These are phyloP conservation scores for Laothoe populi DNA, from an alignment of 2,888 invertebrate species.

Conservation along the genomic window DNA sequence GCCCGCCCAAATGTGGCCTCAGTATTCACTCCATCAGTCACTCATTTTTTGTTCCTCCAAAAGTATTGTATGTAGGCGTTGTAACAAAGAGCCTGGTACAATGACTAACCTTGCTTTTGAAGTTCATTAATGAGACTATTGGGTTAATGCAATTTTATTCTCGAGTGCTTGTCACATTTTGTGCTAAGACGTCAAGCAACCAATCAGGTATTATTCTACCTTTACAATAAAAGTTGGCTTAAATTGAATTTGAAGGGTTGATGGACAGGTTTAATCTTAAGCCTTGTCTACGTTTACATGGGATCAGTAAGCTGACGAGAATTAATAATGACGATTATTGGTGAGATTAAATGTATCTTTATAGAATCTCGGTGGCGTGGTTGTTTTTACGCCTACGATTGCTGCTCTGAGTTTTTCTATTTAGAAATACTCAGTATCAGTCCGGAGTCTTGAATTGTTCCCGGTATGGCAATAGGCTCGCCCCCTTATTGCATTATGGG, in stretches of 20 bases:
- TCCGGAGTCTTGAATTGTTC: too few species aligned
- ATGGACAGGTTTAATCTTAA: background rate
- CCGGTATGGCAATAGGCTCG: too few species aligned
- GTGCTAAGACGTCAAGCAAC: background rate
- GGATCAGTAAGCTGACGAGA: constrained; percentile 1
- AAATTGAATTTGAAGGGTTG: background rate
- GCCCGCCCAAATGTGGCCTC: constrained; percentile 5
- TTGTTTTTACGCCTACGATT: too few species aligned
- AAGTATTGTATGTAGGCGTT: constrained; percentile 50
- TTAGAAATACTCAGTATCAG: too few species aligned
- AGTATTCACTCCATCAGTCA: constrained; percentile 45
- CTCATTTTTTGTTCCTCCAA: constrained; percentile 51
- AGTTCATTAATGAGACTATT: constrained; percentile 42
- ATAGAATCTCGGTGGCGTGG: too few species aligned
- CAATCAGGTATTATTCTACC: constrained; percentile 15
- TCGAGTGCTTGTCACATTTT: constrained; percentile 16
- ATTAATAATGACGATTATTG: constrained; percentile 8
- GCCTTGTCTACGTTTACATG: constrained; percentile 5
- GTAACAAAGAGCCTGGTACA: constrained; percentile 49
- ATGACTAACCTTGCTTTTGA: constrained; percentile 54
- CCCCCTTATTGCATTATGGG: too few species aligned
- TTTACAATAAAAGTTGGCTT: background rate
- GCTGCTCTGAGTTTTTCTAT: too few species aligned
- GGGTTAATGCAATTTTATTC: constrained; percentile 17
- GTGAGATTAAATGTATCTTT: background rate